phyloP scores from a whole-genome alignment of 1,140 invertebrate species.

The Scaptomyza pallida region DNA sequence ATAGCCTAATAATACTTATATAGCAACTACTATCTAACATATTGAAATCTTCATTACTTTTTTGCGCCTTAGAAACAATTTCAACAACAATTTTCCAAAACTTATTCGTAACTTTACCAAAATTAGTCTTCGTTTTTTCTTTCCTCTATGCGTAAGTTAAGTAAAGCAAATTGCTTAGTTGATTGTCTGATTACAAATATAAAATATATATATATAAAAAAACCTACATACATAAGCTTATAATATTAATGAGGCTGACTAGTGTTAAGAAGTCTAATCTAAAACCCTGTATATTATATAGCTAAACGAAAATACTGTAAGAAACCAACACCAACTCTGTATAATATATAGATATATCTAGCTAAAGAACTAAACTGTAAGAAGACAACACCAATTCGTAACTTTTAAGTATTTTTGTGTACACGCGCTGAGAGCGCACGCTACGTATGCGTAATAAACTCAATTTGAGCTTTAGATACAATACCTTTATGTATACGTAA shows the following conservation, averaged over 20 bases:
- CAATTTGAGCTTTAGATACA: background rate
- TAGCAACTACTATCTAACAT: conserved; percentile 22
- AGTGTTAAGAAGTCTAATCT: conserved; percentile 62
- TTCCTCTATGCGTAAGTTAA: conserved; percentile 17
- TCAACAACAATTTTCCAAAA: conserved; percentile 18
- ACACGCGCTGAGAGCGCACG: conserved; percentile 27
- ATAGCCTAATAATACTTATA: conserved; percentile 24
- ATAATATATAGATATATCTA: background rate
- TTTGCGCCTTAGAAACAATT: conserved; percentile 57
- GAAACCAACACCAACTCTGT: conserved; percentile 5
- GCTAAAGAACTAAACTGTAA: conserved; percentile 41
- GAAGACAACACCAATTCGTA: conserved; percentile 77
- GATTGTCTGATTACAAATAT: conserved; percentile 30
- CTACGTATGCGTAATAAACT: conserved; percentile 35
- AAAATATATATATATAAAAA: no score
- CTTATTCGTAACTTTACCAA: conserved; percentile 73
- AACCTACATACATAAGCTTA: conserved; percentile 61
- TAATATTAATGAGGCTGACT: conserved; percentile 81
- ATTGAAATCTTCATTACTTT: conserved; percentile 47
- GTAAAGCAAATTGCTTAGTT: conserved; percentile 28
- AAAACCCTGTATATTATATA: conserved; percentile 35
- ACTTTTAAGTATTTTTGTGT: conserved; percentile 62
- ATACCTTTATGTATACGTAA: background rate
- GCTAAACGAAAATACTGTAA: conserved; percentile 42
- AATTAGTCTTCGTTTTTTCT: conserved; percentile 64